Evolutionary conservation across 2,113 vertebrate genomes (phyloP).

Genomic region (Crocuta crocuta): DNA sequence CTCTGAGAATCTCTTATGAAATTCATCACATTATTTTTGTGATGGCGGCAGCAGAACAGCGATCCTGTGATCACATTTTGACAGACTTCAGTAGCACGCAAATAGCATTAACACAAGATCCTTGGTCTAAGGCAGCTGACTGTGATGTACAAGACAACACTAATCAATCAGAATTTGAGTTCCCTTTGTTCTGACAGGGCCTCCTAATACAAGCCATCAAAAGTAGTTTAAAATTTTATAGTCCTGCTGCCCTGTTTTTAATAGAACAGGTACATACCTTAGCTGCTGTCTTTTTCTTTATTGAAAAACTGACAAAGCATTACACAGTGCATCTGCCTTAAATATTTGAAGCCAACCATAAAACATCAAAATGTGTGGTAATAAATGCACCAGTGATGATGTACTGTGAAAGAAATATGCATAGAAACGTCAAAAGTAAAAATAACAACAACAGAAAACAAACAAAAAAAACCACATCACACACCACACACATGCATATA

Average conservation of each 20-base stretch:
- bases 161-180: slow-evolving; percentile 63
- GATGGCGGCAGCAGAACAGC: neutral
- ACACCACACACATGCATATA: neutral
- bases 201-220: slow-evolving; percentile 68
- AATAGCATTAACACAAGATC: neutral
- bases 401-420: slow-evolving; percentile 34
- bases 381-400: slow-evolving; percentile 42
- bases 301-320: slow-evolving; percentile 68
- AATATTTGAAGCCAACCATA: slow-evolving; percentile 24
- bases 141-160: neutral
- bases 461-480: neutral
- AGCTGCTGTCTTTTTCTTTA: slow-evolving; percentile 48
- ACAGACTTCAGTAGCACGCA: slow-evolving; percentile 46
- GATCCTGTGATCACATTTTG: neutral
- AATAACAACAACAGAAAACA: neutral
- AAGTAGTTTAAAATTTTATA: slow-evolving; percentile 68
- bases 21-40: slow-evolving; percentile 19
- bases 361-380: neutral
- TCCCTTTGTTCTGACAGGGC: slow-evolving; percentile 62
- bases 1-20: slow-evolving; percentile 17
- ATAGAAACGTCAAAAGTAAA: slow-evolving; percentile 40
- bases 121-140: neutral
- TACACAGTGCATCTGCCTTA: slow-evolving; percentile 44
- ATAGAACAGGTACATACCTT: slow-evolving; percentile 26
- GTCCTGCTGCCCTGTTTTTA: slow-evolving; percentile 47